phyloP scores from a whole-genome alignment of 2,888 invertebrate genomes.

The Drosophila dives region DNA sequence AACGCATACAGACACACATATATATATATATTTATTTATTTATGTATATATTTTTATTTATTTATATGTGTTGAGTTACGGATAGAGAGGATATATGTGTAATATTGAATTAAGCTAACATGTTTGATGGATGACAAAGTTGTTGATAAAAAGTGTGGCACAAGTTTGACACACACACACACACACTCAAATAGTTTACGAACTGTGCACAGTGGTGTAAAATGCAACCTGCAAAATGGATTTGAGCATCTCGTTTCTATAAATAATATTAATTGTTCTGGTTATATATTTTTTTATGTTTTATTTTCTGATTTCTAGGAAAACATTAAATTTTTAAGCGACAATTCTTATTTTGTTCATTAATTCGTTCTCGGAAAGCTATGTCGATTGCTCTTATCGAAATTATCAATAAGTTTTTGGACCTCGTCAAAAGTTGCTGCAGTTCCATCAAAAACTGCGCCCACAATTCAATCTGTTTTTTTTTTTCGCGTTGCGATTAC shows the following conservation, averaged over 20 bases:
- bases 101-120: slow-evolving; percentile 40
- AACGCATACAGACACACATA: slow-evolving; percentile 3
- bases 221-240: slow-evolving; percentile 8
- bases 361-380: background rate
- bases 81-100: slow-evolving; percentile 7
- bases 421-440: background rate
- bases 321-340: background rate
- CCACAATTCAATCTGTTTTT: background rate
- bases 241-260: background rate
- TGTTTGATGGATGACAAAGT: slow-evolving; percentile 48
- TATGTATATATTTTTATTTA: background rate
- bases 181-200: background rate
- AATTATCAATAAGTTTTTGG: background rate
- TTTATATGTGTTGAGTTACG: background rate
- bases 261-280: background rate
- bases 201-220: slow-evolving; percentile 12
- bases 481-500: background rate
- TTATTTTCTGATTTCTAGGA: background rate
- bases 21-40: background rate
- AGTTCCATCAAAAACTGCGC: background rate
- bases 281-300: background rate
- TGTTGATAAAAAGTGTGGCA: slow-evolving; percentile 40
- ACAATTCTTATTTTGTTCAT: background rate
- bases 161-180: background rate
- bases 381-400: background rate